phyloP scores from a whole-genome alignment of 1,140 invertebrate species.

The Caenorhabditis remanei region DNA sequence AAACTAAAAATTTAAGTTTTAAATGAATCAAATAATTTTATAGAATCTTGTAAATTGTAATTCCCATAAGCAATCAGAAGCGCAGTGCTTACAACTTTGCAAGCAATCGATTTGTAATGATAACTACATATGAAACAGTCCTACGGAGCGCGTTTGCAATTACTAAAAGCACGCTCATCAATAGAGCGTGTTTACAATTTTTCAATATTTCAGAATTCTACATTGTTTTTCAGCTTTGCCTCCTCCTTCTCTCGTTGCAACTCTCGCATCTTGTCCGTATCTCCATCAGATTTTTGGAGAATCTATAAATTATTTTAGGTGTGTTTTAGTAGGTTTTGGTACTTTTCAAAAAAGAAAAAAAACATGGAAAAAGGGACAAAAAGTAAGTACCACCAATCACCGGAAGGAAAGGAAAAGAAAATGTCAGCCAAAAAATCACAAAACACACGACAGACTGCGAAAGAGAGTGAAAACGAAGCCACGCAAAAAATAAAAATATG shows the following conservation, averaged over 20 bases:
- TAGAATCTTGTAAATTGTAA: background rate
- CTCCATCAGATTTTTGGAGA: slow-evolving; percentile 32
- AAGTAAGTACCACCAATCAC: too few species aligned
- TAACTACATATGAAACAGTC: background rate
- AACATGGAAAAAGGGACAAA: background rate
- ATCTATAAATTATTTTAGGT: slow-evolving; percentile 14
- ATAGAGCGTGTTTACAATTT: background rate
- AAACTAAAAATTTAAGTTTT: background rate
- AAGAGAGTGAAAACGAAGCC: background rate
- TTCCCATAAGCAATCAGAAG: too few species aligned
- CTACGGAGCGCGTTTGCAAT: background rate
- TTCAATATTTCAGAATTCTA: background rate
- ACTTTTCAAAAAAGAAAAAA: background rate
- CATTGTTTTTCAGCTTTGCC: slow-evolving; percentile 32
- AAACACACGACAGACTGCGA: background rate
- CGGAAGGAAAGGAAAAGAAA: background rate
- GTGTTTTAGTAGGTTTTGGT: background rate
- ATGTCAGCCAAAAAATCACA: background rate
- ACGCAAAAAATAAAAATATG: background rate
- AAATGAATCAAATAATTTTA: background rate
- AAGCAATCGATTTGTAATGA: too few species aligned
- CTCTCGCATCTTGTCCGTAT: slow-evolving; percentile 13
- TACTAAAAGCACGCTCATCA: background rate
- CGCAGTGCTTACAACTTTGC: too few species aligned
- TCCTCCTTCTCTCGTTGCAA: slow-evolving; percentile 30